A percentile compares a stretch with the other conserved stretches of the same genome.
phyloP scores from a whole-genome alignment of 2,888 invertebrate species.

The Brachypalpus laphriformis region DNA sequence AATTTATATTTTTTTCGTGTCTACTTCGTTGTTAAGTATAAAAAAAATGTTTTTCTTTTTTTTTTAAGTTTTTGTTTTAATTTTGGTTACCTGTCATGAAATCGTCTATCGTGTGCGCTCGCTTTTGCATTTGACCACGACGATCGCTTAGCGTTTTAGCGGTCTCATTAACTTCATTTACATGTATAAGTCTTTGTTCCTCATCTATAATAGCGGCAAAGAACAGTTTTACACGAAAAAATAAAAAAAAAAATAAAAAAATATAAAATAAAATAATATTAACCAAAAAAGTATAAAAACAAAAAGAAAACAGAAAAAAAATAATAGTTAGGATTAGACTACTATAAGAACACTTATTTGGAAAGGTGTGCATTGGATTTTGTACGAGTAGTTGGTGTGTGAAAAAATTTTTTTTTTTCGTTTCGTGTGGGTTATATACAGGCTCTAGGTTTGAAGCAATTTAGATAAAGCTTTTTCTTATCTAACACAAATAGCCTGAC shows the following conservation, averaged over 20 bases:
- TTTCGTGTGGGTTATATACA: slow-evolving; percentile 42
- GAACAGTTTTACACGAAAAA: slow-evolving; percentile 67
- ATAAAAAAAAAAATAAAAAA: slow-evolving; percentile 14
- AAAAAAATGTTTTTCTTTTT: slow-evolving; percentile 16
- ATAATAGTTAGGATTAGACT: slow-evolving; percentile 67
- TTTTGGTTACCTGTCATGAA: slow-evolving; percentile 78
- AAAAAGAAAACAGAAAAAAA: slow-evolving; percentile 30
- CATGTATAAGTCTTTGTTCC: slow-evolving; percentile 77
- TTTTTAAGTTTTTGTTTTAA: slow-evolving; percentile 38
- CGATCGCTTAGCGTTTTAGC: slow-evolving; percentile 75
- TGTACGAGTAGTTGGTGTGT: slow-evolving; percentile 52
- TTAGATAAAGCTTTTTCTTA: not conserved
- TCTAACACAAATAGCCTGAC: not conserved
- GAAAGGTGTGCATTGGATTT: slow-evolving; percentile 65
- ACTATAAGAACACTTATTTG: slow-evolving; percentile 64
- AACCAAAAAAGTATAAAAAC: slow-evolving; percentile 13
- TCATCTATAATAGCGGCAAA: slow-evolving; percentile 76
- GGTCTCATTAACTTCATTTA: slow-evolving; percentile 75
- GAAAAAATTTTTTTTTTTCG: slow-evolving; percentile 16
- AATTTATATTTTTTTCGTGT: slow-evolving; percentile 23
- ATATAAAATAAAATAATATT: slow-evolving; percentile 17
- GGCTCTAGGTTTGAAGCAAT: slow-evolving; percentile 17
- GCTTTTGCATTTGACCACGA: slow-evolving; percentile 77
- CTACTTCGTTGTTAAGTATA: slow-evolving; percentile 53
- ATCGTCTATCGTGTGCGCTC: slow-evolving; percentile 79